Evolutionary conservation across 2,888 invertebrate species (phyloP).

Genomic region (Plusia festucae): DNA sequence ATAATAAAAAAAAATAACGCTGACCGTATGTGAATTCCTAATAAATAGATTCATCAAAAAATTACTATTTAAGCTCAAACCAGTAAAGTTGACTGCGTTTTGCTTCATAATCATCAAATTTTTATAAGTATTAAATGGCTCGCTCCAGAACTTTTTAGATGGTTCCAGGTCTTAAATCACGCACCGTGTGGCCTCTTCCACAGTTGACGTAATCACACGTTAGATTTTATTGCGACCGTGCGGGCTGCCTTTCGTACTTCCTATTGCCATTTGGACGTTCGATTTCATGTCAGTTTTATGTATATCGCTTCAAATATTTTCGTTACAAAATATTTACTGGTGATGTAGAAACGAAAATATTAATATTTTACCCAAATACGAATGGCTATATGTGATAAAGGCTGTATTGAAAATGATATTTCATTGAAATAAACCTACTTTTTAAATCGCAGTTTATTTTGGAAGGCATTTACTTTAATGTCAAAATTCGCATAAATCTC

Average conservation of each 20-base stretch:
- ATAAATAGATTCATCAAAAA: too few relatives aligned
- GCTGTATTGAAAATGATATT: too few relatives aligned
- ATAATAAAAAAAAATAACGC: too few relatives aligned
- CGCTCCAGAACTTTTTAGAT: conserved; percentile 8
- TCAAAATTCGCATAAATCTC: too few relatives aligned
- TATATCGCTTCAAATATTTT: neutral
- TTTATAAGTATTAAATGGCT: neutral
- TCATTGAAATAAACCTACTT: too few relatives aligned
- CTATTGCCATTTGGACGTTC: conserved; percentile 8
- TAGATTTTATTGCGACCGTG: conserved; percentile 28
- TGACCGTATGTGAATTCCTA: too few relatives aligned
- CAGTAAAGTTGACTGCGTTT: neutral
- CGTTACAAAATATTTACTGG: neutral
- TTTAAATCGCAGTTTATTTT: too few relatives aligned
- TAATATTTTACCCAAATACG: neutral
- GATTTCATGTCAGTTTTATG: conserved; percentile 7
- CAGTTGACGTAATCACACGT: conserved; percentile 20
- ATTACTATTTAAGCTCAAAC: too few relatives aligned
- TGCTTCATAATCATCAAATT: conserved; percentile 5
- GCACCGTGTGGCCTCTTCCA: conserved; percentile 17
- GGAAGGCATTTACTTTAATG: too few relatives aligned
- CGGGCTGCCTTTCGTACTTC: conserved; percentile 13
- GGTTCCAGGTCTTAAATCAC: conserved; percentile 1
- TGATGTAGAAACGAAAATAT: neutral
- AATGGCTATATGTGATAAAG: neutral